Base-by-base conservation (phyloP, 1,140 invertebrate genomes). In the Macrostomum lignano region DNA sequence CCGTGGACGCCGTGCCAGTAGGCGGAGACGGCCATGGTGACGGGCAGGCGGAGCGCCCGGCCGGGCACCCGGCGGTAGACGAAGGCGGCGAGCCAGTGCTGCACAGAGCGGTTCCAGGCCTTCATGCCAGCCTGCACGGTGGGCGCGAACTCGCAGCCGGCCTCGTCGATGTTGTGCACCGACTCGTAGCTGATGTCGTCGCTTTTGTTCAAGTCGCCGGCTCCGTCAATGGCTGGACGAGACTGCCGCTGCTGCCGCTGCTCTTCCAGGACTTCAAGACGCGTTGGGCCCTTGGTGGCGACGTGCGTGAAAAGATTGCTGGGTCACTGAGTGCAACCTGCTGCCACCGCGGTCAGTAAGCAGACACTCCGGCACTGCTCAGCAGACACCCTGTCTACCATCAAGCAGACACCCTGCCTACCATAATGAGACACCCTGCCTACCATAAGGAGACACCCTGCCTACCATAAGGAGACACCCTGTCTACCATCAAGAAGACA, bases 1-100 rank as follows among this genome's bases (percentile, higher is more conserved):
- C 73, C 65, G 42, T 81, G 70, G 39, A 78, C 71, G 10, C 84
- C 82, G 53, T 93, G 84, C 84, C 82, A 93, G 33, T 75, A 66
- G 7, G 79, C 71, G 13, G 78, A 86, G 1, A 79, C 67, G 26
- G 72, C 56, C 52, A 91, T 67, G 1, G 76, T 79, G 1, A 69
- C 66, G 1, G 68, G 59, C n/a, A 70, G 19, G 10, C 26, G 20
- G n/a, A 28, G 25, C 17, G 21, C 26, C 20, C 21, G 30, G 6
- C 33, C 14, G 15, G 14, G 23, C 20, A 39, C 32, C 10, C 29
- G 70, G 43, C 73, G 76, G 48, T 86, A 84, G 1, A 88, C 67
- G 46, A 71, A 73, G 21, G 68, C 66, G 7, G 75, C 78, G 42
- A 93, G 65, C 82, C 84, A 93, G 51, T 78, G 88, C 47, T 93